These are phyloP conservation scores for Crypturellus undulatus DNA, from an alignment of 2,113 vertebrate species.

Conservation along the genomic window DNA sequence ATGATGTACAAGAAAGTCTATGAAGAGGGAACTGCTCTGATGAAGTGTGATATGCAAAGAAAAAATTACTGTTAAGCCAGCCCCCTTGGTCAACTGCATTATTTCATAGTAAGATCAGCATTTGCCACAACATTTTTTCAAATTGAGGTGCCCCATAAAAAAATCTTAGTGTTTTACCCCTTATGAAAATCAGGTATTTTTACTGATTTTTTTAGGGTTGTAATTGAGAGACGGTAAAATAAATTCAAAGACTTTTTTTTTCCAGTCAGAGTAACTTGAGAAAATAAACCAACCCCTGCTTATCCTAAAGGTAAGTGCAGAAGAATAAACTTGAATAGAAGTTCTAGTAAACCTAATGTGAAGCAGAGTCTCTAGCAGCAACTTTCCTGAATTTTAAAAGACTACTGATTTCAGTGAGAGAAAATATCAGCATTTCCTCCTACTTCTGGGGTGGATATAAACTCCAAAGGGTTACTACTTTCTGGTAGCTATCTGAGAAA, in stretches of 20 bases:
- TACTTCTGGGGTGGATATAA: not conserved
- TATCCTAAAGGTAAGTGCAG: not conserved
- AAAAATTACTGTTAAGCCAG: not conserved
- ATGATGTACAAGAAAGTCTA: rapidly evolving
- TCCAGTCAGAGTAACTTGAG: not conserved
- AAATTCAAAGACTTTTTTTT: not conserved
- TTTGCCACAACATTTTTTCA: not conserved
- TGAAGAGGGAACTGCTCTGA: not conserved
- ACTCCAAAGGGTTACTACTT: not conserved
- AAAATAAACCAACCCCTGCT: not conserved
- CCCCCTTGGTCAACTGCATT: not conserved
- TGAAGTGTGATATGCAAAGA: not conserved
- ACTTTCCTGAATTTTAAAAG: not conserved
- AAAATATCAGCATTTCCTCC: not conserved
- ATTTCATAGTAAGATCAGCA: not conserved
- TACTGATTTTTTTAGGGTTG: not conserved
- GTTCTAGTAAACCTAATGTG: not conserved
- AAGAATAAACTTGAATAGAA: not conserved
- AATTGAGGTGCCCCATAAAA: not conserved
- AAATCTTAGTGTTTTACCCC: not conserved
- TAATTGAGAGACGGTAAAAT: not conserved
- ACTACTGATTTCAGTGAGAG: not conserved
- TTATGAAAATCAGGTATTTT: not conserved
- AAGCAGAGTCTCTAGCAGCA: not conserved
- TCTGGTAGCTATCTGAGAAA: not conserved